Evolutionary conservation across 2,797 vertebrate species (phyloP), one percentile per base, ranked within the genome.

Genomic region (Apodemus agrarius): DNA sequence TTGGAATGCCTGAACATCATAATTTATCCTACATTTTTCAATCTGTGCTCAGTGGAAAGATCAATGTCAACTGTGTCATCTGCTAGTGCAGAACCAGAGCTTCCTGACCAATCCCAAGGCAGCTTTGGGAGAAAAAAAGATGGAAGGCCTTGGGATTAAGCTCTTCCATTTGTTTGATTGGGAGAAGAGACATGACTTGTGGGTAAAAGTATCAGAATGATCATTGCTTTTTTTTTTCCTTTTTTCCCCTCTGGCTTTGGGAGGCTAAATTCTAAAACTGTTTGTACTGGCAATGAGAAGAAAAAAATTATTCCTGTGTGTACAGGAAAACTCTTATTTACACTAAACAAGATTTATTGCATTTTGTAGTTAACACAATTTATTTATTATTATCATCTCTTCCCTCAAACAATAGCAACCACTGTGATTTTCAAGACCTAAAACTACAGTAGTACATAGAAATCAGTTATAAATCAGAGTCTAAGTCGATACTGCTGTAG

Each of bases 131-230:
- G 61, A n/a, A 90, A 80, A 80, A 84, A 87, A 19, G 6, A 21
- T 90, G 43, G n/a, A 6, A 61, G 81, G 14, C 14, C 84, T 74
- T 26, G 74, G 61, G 46, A 88, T 40, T 74, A 67, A 91, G 81
- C 96, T 78, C 57, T 43, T 87, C 4, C 26, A 12, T 82, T 22
- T 65, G 9, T 88, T 90, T 93, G 93, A 40, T 88, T 93, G 92
- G 61, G 63, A 93, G 54, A 31, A 91, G 21, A 93, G 63, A 63
- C 26, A 61, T 84, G 89, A 94, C 40, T 67, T 63, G 24, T 54
- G 46, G 24, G 12, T 59, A 52, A 89, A 57, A 26, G 43, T 12
- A 31, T 5, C 89, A 91, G 72, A 93, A 78, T 94, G 59, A 90
- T 94, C 16, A 16, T 74, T 34, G 52, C 43, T 89, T 95, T 93